Evolutionary conservation across 2,888 invertebrate species (phyloP).

Genomic region (Orthosia gothica): DNA sequence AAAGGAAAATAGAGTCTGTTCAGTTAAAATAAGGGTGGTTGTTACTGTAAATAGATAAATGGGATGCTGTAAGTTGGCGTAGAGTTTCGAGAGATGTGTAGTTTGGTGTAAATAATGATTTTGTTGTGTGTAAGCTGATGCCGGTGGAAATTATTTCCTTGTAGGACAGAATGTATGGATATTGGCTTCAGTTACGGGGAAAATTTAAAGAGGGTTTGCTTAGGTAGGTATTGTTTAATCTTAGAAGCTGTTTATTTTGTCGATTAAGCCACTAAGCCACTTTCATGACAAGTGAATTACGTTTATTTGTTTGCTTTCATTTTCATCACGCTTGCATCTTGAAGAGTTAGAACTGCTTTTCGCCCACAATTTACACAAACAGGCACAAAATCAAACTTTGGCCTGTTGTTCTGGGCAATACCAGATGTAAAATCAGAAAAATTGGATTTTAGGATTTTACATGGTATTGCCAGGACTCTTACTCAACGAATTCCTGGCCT

Average conservation of each 20-base stretch:
- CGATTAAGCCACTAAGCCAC: neutral
- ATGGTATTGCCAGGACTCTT: too few relatives aligned
- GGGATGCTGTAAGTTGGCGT: conserved; percentile 62
- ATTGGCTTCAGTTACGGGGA: conserved; percentile 16
- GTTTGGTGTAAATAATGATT: conserved; percentile 82
- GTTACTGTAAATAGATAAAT: conserved; percentile 51
- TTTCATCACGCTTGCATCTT: too few relatives aligned
- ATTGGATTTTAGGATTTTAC: too few relatives aligned
- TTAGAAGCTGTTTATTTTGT: conserved; percentile 4
- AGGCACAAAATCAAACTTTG: too few relatives aligned
- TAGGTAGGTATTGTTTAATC: neutral
- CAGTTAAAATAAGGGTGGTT: conserved; percentile 26
- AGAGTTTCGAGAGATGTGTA: conserved; percentile 77
- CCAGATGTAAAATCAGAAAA: too few relatives aligned
- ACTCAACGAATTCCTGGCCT: too few relatives aligned
- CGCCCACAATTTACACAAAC: too few relatives aligned
- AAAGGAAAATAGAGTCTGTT: conserved; percentile 29
- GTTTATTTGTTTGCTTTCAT: too few relatives aligned
- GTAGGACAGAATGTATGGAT: conserved; percentile 5
- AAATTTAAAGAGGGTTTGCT: neutral
- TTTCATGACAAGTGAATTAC: neutral
- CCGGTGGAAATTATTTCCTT: conserved; percentile 30
- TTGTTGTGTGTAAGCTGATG: conserved; percentile 68
- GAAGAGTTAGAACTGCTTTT: too few relatives aligned
- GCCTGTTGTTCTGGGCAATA: too few relatives aligned